phyloP scores from a whole-genome alignment of 2,113 vertebrate species.

The Neomonachus schauinslandi region DNA sequence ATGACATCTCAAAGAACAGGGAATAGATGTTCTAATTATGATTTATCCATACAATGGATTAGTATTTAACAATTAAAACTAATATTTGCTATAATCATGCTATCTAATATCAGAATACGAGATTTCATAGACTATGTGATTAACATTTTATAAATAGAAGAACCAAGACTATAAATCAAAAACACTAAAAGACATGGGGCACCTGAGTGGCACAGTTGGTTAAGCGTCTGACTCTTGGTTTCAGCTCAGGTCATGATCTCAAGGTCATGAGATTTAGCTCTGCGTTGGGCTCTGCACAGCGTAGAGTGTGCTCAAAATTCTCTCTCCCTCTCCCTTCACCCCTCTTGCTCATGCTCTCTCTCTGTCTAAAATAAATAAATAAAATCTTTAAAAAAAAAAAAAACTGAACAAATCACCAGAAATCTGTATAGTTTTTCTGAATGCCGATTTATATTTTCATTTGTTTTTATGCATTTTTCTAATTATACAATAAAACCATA shows the following conservation, averaged over 20 bases:
- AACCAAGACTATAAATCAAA: background rate
- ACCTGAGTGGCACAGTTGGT: background rate
- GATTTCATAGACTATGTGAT: background rate
- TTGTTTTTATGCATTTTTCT: background rate
- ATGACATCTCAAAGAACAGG: background rate
- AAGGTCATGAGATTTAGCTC: background rate
- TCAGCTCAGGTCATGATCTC: background rate
- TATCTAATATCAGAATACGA: background rate
- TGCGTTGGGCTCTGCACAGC: background rate
- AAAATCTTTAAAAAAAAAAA: background rate
- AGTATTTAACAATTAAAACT: background rate
- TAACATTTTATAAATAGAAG: slow-evolving; percentile 4
- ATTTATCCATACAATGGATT: background rate
- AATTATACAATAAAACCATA: background rate
- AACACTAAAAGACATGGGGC: background rate
- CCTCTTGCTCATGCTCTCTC: background rate
- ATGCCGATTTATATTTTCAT: background rate
- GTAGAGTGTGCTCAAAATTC: background rate
- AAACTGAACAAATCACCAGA: background rate
- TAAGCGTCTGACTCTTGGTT: background rate
- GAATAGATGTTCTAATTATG: background rate
- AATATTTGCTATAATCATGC: background rate
- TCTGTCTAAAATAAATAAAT: background rate
- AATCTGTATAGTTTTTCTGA: background rate
- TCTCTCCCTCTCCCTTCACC: background rate